phyloP scores from a whole-genome alignment of 2,888 invertebrate genomes.

The Xestia xanthographa region DNA sequence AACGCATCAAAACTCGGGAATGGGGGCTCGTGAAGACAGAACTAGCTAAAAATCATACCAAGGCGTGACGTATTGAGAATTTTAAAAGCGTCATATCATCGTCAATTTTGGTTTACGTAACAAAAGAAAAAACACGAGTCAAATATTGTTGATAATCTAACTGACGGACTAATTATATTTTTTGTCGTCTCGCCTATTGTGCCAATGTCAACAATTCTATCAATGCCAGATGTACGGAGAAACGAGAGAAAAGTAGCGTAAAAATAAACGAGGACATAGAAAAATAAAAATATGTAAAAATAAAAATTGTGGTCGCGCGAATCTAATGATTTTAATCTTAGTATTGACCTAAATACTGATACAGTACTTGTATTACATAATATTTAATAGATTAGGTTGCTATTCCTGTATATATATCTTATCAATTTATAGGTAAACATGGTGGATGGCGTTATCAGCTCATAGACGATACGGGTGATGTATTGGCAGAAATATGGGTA shows the following conservation, averaged over 20 bases:
- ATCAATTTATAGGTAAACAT: conserved; percentile 30
- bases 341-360: conserved; percentile 45
- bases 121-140: too few species aligned
- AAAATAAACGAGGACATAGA: background rate
- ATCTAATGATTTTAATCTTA: background rate
- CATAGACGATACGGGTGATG: background rate
- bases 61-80: too few species aligned
- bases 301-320: background rate
- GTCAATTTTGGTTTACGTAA: too few species aligned
- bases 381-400: conserved; percentile 28
- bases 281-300: background rate
- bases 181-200: too few species aligned
- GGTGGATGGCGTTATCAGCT: conserved; percentile 32
- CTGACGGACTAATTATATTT: too few species aligned
- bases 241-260: background rate
- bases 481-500: background rate
- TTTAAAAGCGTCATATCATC: too few species aligned
- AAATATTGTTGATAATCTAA: too few species aligned
- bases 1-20: too few species aligned
- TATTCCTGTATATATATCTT: conserved; percentile 27
- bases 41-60: too few species aligned
- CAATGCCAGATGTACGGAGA: background rate
- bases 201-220: background rate
- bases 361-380: conserved; percentile 31
- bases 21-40: too few species aligned